These are phyloP conservation scores for Centruroides vittatus DNA, from an alignment of 1,140 invertebrate species.

Conservation along the genomic window DNA sequence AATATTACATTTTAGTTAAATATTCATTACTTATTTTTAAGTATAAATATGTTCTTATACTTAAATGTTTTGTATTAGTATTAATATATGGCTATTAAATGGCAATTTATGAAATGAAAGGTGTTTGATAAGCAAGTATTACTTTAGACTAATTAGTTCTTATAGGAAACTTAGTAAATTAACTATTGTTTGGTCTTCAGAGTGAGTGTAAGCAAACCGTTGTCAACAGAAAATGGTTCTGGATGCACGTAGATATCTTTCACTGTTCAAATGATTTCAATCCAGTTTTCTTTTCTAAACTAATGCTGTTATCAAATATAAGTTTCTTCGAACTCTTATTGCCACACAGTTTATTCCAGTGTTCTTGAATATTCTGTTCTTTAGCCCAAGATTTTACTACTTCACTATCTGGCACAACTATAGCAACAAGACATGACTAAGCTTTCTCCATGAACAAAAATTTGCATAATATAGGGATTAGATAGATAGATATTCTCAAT, in stretches of 20 bases:
- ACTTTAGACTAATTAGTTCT: no score
- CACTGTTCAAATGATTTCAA: conserved; percentile 93
- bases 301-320: conserved; percentile 76
- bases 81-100: no score
- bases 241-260: conserved; percentile 89
- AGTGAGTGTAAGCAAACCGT: conserved; percentile 90
- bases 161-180: no score
- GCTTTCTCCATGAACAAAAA: conserved; percentile 96
- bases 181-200: conserved; percentile 74
- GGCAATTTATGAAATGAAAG: no score
- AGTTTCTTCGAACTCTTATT: conserved; percentile 71
- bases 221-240: conserved; percentile 90
- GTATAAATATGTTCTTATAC: no score
- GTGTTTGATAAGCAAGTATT: no score
- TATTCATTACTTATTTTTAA: no score
- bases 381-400: conserved; percentile 74
- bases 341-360: conserved; percentile 72
- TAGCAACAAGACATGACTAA: conserved; percentile 87
- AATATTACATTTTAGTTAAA: no score
- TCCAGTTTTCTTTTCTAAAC: conserved; percentile 71
- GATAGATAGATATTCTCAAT: conserved; percentile 94
- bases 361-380: conserved; percentile 69
- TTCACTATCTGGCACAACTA: conserved; percentile 90
- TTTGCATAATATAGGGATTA: conserved; percentile 84
- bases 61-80: no score